Evolutionary conservation across 2,113 vertebrate species (phyloP), one percentile per base, ranked within the genome.

Genomic region (Leptobrachium ailaonicum): DNA sequence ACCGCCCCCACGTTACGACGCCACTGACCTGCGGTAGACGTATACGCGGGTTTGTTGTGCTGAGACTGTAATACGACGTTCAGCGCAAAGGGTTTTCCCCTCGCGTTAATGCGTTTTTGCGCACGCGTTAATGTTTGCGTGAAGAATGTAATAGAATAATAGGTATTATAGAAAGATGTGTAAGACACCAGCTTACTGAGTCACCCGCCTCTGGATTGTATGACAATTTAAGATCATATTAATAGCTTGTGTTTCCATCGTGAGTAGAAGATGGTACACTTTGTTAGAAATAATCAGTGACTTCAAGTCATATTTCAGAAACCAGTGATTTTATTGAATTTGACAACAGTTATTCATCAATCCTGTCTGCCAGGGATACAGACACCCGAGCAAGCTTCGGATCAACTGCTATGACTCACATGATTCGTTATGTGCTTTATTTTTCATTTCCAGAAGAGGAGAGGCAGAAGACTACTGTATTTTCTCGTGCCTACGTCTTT

Each of bases 231-330:
- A 58, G 54, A 73, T 60, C 32, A 60, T 60, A 75, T 75, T 75
- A 64, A 50, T 75, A 75, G 73, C 50, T 2, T 8, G 41, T 62
- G 32, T 76, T 50, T 83, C 80, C 43, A 2, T 73, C 45, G 42
- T 41, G 20, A 32, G 20, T 87, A 85, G 85, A 14, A 11, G 73
- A 75, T 50, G 9, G 43, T 66, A 75, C 43, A 8, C 44, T 75
- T 66, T 41, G 43, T 64, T 75, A 47, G 73, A 44, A 75, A 75
- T 12, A 47, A 75, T 75, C 73, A 75, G 50, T 75, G 73, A 66
- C 63, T 45, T 20, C 20, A 64, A 63, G 62, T 75, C 12, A 75
- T 66, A 66, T 75, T 66, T 75, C 60, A 75, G 73, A 50, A 64
- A 45, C 73, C 66, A 44, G 58, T 75, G 62, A 75, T 75, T 75